Evolutionary conservation across 2,888 invertebrate species (phyloP), one percentile per base, ranked within the genome.

Genomic region (Lysandra bellargus): DNA sequence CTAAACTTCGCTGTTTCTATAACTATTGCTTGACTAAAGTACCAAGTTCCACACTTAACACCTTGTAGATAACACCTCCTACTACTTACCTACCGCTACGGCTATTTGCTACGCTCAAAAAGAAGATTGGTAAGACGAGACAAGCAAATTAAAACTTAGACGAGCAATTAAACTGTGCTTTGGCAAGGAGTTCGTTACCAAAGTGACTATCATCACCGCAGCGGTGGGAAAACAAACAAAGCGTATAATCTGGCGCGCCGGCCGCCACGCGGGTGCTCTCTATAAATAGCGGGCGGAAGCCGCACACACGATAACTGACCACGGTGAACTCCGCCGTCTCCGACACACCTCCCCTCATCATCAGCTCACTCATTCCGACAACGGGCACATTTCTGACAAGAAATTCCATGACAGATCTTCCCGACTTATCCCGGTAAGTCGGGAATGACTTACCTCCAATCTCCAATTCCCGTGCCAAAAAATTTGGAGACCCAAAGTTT

Each of bases 231-330:
- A 64, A 64, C 30, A 64, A 64, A 64, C 64, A 64, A 30, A 64
- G 30, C 30, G 64, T 64, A 23, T 64, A 64, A 64, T 64, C 12
- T 30, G 30, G 30, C 30, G 64, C 61, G 61, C 9, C 4, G 23
- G 30, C 4, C 30, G 61, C 2, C n/a, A 23, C 61, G 61, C 61
- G 23, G 30, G 64, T 12, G 30, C 30, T 4, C 64, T 64, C 64
- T 64, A 64, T 64, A 64, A 64, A 64, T 64, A 64, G 30, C 64
- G 64, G 30, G 30, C 64, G 64, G 64, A 64, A 64, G 30, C 30
- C 64, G 23, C 64, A 4, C 64, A 30, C 7, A 64, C 64, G 64
- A 64, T 64, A 64, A 64, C 64, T 64, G 30, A 64, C 64, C 64
- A 57, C 49, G 49, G 9, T 61, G 61, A 7, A 61, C 61, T 61